Evolutionary conservation across 2,797 vertebrate genomes (phyloP).

Genomic region (Carcharodon carcharias): DNA sequence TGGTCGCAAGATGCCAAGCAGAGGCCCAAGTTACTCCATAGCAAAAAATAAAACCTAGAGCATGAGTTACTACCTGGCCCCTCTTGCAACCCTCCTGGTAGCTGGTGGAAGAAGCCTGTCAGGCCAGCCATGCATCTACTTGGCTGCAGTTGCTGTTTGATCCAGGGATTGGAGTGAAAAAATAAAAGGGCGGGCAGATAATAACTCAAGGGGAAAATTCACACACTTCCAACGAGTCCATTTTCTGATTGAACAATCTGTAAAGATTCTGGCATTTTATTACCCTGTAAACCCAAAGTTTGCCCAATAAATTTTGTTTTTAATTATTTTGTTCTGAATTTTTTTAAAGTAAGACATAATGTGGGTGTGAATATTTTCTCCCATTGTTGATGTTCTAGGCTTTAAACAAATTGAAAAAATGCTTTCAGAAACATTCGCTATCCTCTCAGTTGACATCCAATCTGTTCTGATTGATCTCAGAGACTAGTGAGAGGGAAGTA

Average conservation of each 20-base stretch:
- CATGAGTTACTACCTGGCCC: not conserved
- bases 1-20: not conserved
- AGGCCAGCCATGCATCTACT: too few species aligned
- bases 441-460: not conserved
- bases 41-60: constrained; percentile 13
- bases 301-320: not conserved
- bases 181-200: not conserved
- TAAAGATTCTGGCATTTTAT: not conserved
- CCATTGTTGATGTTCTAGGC: not conserved
- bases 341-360: not conserved
- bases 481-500: not conserved
- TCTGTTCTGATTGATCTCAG: not conserved
- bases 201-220: not conserved
- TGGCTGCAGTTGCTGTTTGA: not conserved
- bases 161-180: not conserved
- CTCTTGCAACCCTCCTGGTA: not conserved
- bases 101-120: not conserved
- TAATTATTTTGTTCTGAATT: not conserved
- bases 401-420: constrained; percentile 12
- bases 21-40: not conserved
- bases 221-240: not conserved
- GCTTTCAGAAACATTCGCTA: not conserved
- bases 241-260: not conserved
- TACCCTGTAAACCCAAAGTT: not conserved
- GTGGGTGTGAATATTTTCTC: not conserved